Evolutionary conservation across 2,113 vertebrate species (phyloP).

Genomic region (Nycticorax nycticorax): DNA sequence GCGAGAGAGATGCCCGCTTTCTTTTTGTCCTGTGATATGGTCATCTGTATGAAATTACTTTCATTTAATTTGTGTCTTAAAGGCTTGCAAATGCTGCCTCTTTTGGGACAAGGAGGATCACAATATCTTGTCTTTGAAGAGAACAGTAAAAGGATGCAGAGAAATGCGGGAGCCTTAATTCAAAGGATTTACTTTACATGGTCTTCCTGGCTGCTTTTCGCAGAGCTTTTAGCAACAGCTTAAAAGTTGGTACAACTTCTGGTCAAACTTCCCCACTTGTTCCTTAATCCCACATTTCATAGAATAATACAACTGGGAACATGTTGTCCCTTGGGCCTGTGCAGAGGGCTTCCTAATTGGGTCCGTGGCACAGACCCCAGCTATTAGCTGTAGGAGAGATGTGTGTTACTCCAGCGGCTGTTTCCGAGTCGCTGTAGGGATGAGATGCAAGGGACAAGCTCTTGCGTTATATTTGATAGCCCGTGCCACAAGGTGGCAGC

Average conservation of each 20-base stretch:
- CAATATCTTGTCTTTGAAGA: not conserved
- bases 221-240: not conserved
- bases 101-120: not conserved
- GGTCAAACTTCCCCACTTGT: not conserved
- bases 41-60: not conserved
- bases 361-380: not conserved
- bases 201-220: not conserved
- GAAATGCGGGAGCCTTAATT: not conserved
- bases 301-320: fast-evolving
- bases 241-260: not conserved
- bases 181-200: fast-evolving
- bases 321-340: fast-evolving
- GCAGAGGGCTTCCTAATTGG: not conserved
- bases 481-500: conserved; percentile 68
- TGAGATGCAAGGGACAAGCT: not conserved
- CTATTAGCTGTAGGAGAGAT: not conserved
- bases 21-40: not conserved
- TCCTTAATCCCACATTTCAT: not conserved
- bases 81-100: not conserved
- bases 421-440: fast-evolving
- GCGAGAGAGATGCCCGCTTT: not conserved
- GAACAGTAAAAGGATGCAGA: not conserved
- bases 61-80: not conserved
- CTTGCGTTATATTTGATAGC: not conserved
- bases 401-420: fast-evolving